phyloP scores from a whole-genome alignment of 1,140 invertebrate species.

The Manduca sexta region DNA sequence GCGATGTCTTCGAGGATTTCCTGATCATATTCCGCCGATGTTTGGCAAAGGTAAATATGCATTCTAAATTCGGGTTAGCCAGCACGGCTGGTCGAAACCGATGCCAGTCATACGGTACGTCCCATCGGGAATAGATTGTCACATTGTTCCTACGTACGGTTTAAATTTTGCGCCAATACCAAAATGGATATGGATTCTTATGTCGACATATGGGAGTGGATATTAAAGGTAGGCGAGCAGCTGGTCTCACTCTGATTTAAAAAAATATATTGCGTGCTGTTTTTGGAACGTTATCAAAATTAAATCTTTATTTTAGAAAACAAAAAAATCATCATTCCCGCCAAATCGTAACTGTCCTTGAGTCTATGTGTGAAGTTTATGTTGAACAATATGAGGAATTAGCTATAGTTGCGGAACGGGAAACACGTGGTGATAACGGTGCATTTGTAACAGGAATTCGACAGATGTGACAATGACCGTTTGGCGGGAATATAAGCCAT shows the following conservation, averaged over 20 bases:
- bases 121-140: constrained; percentile 3
- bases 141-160: not conserved
- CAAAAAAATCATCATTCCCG: constrained; percentile 6
- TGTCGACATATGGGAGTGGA: constrained; percentile 44
- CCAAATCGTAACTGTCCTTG: not conserved
- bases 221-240: constrained; percentile 41
- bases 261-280: not conserved
- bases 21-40: constrained; percentile 74
- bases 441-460: not conserved
- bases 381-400: not conserved
- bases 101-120: constrained; percentile 14
- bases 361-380: constrained; percentile 1
- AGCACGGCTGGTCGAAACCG: constrained; percentile 12
- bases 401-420: constrained; percentile 4
- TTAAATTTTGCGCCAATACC: not conserved
- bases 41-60: constrained; percentile 73
- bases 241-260: not conserved
- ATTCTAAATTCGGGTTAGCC: constrained; percentile 54
- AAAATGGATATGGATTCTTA: constrained; percentile 45
- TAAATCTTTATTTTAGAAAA: constrained; percentile 1
- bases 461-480: not conserved
- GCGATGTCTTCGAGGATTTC: constrained; percentile 78
- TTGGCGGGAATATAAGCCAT: not conserved
- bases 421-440: constrained; percentile 12
- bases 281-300: constrained; percentile 13